These are phyloP conservation scores for Rhabdomys pumilio DNA, from an alignment of 2,797 vertebrate genomes.

Conservation along the genomic window DNA sequence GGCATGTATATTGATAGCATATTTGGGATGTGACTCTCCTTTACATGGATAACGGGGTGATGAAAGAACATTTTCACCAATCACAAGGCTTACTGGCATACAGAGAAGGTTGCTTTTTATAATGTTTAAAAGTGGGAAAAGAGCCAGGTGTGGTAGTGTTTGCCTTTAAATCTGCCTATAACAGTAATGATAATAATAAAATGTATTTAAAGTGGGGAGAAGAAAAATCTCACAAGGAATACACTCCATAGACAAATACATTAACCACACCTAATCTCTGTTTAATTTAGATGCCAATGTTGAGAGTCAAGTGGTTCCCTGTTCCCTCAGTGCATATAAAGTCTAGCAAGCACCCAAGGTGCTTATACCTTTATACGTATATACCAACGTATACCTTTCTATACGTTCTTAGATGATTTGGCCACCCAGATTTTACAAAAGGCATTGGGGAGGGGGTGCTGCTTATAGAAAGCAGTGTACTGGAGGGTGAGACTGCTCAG, in stretches of 20 bases:
- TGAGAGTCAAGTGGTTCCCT: background rate
- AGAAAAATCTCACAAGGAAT: conserved; percentile 23
- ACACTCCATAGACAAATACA: background rate
- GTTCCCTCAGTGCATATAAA: background rate
- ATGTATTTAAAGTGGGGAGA: background rate
- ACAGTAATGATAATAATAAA: background rate
- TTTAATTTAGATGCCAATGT: background rate
- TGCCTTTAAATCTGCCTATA: background rate
- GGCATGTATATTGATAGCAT: background rate
- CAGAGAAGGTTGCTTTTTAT: background rate
- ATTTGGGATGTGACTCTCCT: background rate
- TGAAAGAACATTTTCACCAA: background rate
- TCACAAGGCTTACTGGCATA: background rate
- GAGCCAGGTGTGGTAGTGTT: background rate
- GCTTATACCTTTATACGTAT: background rate
- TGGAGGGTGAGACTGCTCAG: background rate
- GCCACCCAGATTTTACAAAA: background rate
- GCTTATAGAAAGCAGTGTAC: background rate
- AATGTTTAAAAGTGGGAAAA: background rate
- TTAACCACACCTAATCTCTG: background rate
- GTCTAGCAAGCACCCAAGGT: background rate
- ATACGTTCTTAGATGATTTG: background rate
- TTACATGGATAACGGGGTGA: background rate
- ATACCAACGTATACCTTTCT: background rate
- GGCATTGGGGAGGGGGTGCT: background rate